Evolutionary conservation across 2,113 vertebrate genomes (phyloP), one percentile per base, ranked within the genome.

Genomic region (Heterotilapia buettikoferi): DNA sequence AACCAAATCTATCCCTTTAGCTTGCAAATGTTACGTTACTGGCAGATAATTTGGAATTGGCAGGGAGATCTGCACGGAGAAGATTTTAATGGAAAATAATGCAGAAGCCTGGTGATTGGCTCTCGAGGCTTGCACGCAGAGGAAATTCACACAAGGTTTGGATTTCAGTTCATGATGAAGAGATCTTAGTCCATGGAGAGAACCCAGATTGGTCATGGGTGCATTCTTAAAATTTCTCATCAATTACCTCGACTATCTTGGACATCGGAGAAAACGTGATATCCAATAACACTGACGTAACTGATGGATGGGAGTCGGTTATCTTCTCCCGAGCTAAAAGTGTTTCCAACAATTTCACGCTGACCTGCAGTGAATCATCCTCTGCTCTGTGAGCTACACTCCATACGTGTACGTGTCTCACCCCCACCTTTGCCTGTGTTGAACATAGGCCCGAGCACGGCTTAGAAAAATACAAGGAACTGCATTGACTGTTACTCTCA

Each of bases 111-210:
- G 38, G 24, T 26, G 85, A 86, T 80, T 33, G 59, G 85, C 82
- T 89, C 43, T 9, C 80, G 73, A 57, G 66, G 84, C 83, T 57
- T 71, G 78, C n/a, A 13, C 63, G 45, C 50, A 56, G 38, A 1
- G 31, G 26, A 80, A 84, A 86, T 91, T 95, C 90, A 92, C 95
- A 94, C 93, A 92, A 80, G 89, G 92, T 90, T 96, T 93, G 89
- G 84, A 90, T 96, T 96, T 95, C 94, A 84, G 11, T 85, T 88
- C 56, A 78, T 3, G 81, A 88, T 81, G 83, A 87, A 83, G 81
- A 86, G 54, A 83, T 82, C 43, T 89, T 68, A 6, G 79, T 59
- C 80, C 84, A 26, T 57, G 6, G 73, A 84, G 89, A 82, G 89
- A 83, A 38, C 36, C 47, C 43, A 12, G 76, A 93, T 87, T 71